phyloP scores from a whole-genome alignment of 2,113 vertebrate species.

The Chitala chitala region DNA sequence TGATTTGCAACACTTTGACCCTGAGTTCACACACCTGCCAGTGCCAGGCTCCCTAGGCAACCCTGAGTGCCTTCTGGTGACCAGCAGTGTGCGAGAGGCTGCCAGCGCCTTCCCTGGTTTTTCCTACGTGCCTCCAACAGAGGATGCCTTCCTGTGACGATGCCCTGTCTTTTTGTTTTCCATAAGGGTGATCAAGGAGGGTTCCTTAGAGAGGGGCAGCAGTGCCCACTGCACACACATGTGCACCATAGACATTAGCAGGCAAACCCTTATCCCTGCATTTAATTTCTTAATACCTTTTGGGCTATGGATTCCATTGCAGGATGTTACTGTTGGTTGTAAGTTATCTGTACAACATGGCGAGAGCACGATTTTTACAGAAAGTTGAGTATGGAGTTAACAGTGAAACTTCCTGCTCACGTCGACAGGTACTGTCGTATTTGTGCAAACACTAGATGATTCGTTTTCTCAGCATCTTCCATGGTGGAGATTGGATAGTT shows the following conservation, averaged over 20 bases:
- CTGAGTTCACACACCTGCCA: constrained; percentile 56
- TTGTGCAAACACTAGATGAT: not conserved
- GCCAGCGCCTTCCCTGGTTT: constrained; percentile 58
- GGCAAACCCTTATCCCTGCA: too few relatives aligned
- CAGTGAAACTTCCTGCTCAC: not conserved
- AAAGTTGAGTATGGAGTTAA: not conserved
- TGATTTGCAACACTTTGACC: constrained; percentile 64
- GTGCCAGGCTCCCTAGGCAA: constrained; percentile 53
- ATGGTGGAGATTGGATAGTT: not conserved
- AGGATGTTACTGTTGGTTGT: not conserved
- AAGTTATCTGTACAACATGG: not conserved
- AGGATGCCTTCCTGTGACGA: constrained; percentile 31
- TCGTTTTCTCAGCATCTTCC: not conserved
- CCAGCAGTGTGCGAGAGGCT: constrained; percentile 21
- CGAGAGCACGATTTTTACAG: not conserved
- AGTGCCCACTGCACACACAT: too few relatives aligned
- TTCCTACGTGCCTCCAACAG: constrained; percentile 53
- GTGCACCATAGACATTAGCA: too few relatives aligned
- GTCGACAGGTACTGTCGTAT: not conserved
- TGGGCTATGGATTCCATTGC: not conserved
- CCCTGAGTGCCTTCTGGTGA: constrained; percentile 35
- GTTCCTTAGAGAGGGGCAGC: not conserved
- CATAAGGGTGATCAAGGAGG: not conserved
- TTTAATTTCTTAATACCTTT: too few relatives aligned
- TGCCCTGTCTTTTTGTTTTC: not conserved